These are phyloP conservation scores for Ennomos fuscantarius DNA, from an alignment of 2,888 invertebrate species.

Conservation along the genomic window DNA sequence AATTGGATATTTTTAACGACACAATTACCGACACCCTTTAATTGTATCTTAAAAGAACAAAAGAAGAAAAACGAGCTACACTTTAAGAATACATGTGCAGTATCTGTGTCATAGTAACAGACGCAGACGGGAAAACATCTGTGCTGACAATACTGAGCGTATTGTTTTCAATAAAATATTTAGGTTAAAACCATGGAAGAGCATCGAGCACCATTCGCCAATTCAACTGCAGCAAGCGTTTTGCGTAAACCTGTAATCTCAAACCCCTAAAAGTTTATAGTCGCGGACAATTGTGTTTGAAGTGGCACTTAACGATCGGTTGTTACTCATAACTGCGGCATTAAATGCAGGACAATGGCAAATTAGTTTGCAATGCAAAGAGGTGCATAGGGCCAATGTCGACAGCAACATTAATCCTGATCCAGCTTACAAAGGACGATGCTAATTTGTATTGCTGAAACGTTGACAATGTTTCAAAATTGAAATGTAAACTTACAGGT, in stretches of 20 bases:
- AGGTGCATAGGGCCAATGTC: constrained; percentile 54
- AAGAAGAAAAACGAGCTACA: constrained; percentile 38
- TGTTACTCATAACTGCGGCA: constrained; percentile 64
- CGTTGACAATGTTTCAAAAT: constrained; percentile 27
- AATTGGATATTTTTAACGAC: too few species aligned
- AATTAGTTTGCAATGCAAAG: constrained; percentile 51
- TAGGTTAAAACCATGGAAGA: constrained; percentile 24
- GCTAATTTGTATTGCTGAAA: constrained; percentile 18
- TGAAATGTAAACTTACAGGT: constrained; percentile 26
- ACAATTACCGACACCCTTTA: background rate
- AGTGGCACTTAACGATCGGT: constrained; percentile 57
- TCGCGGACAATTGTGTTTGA: constrained; percentile 47
- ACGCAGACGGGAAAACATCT: constrained; percentile 48
- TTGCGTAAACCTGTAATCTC: constrained; percentile 41
- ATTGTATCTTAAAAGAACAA: constrained; percentile 37
- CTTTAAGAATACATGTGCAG: constrained; percentile 43
- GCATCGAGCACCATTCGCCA: constrained; percentile 2
- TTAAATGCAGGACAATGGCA: constrained; percentile 58
- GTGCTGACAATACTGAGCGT: constrained; percentile 46
- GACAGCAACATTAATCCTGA: constrained; percentile 28
- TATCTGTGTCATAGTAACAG: constrained; percentile 52
- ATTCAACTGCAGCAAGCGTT: constrained; percentile 21
- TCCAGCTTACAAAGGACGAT: constrained; percentile 16
- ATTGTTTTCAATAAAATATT: constrained; percentile 33
- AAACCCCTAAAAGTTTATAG: constrained; percentile 49